Percentiles rank a stretch among this genome's conserved stretches.
Conservation (phyloP, 2,888 invertebrate species). For the Xylocampa areola region DNA sequence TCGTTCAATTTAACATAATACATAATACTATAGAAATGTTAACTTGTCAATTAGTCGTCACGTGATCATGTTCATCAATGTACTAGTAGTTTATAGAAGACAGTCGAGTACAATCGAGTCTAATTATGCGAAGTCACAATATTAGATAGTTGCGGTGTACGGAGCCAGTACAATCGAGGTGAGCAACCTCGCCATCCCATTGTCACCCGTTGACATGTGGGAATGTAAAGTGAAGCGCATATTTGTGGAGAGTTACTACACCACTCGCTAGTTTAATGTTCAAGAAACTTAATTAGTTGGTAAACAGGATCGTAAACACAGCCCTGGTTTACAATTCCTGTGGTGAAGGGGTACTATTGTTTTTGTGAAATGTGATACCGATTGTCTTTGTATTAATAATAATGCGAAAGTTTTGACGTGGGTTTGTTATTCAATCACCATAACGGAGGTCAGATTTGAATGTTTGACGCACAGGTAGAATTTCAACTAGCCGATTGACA, state of each 20-base stretch:
- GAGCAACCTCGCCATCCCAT: slow-evolving; percentile 84
- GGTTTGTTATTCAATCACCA: slow-evolving; percentile 19
- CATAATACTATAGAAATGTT: slow-evolving; percentile 44
- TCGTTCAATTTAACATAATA: slow-evolving; percentile 44
- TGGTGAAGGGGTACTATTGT: slow-evolving; percentile 1
- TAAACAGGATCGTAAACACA: slow-evolving; percentile 52
- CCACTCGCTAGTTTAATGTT: slow-evolving; percentile 41
- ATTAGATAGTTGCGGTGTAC: slow-evolving; percentile 69
- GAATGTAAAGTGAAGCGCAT: slow-evolving; percentile 74
- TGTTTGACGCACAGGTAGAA: slow-evolving; percentile 16
- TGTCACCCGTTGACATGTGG: slow-evolving; percentile 79
- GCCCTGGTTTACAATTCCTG: slow-evolving; percentile 18
- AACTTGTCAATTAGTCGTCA: slow-evolving; percentile 50
- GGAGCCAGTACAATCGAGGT: slow-evolving; percentile 73
- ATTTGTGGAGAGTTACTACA: slow-evolving; percentile 60
- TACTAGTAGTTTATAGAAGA: slow-evolving; percentile 34
- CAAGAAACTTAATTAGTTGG: slow-evolving; percentile 59
- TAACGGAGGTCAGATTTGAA: not conserved
- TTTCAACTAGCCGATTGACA: slow-evolving; percentile 17
- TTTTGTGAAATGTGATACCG: slow-evolving; percentile 2
- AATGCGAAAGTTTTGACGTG: not conserved
- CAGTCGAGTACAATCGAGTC: slow-evolving; percentile 67
- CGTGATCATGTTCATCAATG: slow-evolving; percentile 41
- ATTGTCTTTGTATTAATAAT: not conserved
- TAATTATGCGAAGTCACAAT: slow-evolving; percentile 83